Conservation (phyloP, 2,113 vertebrate genomes). For the Hemiprocne comata region DNA sequence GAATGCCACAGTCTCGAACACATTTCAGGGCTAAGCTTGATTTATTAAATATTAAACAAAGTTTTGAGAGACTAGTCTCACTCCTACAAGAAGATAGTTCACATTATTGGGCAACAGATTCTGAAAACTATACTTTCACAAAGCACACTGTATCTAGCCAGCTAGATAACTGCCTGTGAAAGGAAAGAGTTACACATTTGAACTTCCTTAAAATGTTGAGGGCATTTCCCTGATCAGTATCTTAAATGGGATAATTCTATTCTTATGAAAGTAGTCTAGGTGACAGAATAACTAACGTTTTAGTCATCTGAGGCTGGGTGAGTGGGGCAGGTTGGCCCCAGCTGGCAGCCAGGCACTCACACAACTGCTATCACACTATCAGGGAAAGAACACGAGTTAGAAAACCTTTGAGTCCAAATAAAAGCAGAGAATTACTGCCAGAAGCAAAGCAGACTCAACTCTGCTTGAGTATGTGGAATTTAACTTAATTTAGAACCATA, state of each 20-base stretch:
- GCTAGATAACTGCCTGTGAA: neutral
- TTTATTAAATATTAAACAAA: neutral
- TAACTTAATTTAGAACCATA: neutral
- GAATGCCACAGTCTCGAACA: neutral
- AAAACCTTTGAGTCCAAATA: neutral
- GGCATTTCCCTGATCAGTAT: neutral
- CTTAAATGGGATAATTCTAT: neutral
- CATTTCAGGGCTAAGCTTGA: neutral
- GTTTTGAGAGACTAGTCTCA: neutral
- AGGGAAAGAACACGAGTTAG: neutral
- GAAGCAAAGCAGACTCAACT: neutral
- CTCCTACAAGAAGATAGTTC: neutral
- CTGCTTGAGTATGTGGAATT: neutral
- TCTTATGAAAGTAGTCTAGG: neutral
- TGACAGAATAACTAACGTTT: neutral
- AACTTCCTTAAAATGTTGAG: neutral
- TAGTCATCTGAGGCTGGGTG: neutral
- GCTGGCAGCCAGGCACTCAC: neutral
- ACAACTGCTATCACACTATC: rapidly evolving
- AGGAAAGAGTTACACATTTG: neutral
- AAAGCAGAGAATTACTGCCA: neutral
- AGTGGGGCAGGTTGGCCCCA: rapidly evolving
- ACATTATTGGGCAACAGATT: neutral
- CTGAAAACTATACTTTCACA: neutral
- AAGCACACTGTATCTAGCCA: neutral